Evolutionary conservation across 2,888 invertebrate species (phyloP).

Genomic region (Cheilosia variabilis): DNA sequence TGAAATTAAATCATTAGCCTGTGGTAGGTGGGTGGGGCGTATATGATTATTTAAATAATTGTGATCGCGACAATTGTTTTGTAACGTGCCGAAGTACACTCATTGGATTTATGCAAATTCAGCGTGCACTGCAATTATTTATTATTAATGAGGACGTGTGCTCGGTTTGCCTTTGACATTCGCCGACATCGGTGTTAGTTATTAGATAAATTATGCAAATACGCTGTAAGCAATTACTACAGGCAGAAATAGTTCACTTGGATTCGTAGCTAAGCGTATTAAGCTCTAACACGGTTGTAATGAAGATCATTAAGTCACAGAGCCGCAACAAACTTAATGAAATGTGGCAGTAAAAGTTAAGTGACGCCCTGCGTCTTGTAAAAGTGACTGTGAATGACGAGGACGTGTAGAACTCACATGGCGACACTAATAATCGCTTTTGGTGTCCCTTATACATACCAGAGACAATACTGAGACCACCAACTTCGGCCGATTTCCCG

Average conservation of each 20-base stretch:
- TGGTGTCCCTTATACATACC: too few relatives aligned
- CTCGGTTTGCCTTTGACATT: constrained; percentile 16
- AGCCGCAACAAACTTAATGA: background rate
- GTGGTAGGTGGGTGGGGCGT: constrained; percentile 15
- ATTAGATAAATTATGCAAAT: constrained; percentile 33
- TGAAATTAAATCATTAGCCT: constrained; percentile 35
- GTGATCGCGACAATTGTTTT: constrained; percentile 11
- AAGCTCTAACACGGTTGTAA: background rate
- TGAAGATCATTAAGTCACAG: background rate
- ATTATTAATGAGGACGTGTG: constrained; percentile 52
- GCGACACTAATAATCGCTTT: too few relatives aligned
- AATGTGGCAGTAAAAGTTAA: background rate
- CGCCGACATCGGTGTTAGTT: constrained; percentile 33
- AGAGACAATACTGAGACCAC: too few relatives aligned
- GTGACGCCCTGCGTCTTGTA: background rate
- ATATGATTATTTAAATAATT: constrained; percentile 31
- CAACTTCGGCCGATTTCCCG: too few relatives aligned
- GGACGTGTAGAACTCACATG: too few relatives aligned
- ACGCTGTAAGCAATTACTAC: constrained; percentile 1
- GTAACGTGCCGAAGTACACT: background rate
- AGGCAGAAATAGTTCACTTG: background rate
- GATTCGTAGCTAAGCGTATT: background rate
- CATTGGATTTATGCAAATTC: constrained; percentile 7
- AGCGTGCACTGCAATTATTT: constrained; percentile 1
- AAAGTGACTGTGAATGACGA: background rate